A percentile compares a stretch with the other conserved stretches of the same genome.
These are phyloP conservation scores for Sesamia nonagrioides DNA, from an alignment of 1,140 invertebrate species.

Conservation along the genomic window DNA sequence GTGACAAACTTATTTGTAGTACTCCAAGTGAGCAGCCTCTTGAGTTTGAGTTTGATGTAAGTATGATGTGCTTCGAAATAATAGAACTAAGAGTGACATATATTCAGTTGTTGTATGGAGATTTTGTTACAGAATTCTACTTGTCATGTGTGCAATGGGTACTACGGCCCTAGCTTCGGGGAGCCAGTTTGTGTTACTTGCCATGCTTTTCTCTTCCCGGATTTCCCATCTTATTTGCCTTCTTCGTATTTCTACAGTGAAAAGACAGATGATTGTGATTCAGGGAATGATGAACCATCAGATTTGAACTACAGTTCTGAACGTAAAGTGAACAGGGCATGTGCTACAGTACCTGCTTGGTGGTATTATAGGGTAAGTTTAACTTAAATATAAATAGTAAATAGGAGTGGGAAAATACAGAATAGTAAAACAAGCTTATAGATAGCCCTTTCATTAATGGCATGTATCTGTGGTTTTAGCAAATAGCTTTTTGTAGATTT, in stretches of 20 bases:
- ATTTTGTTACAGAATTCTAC: constrained; percentile 88
- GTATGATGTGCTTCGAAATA: constrained; percentile 44
- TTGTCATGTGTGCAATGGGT: constrained; percentile 96
- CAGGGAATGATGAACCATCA: constrained; percentile 97
- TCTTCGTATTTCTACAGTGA: constrained; percentile 89
- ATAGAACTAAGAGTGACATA: background rate
- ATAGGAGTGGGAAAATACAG: no score
- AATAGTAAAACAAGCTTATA: no score
- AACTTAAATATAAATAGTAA: no score
- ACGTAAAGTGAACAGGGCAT: constrained; percentile 70
- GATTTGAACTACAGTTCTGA: constrained; percentile 89
- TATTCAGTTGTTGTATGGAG: background rate
- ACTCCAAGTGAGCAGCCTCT: constrained; percentile 68
- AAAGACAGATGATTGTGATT: constrained; percentile 97
- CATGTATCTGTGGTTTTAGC: no score
- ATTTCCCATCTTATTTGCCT: constrained; percentile 90
- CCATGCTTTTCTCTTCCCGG: constrained; percentile 96
- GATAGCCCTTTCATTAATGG: no score
- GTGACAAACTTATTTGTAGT: constrained; percentile 71
- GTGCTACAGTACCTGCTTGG: constrained; percentile 70
- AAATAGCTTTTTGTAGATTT: no score
- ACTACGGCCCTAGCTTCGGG: constrained; percentile 96
- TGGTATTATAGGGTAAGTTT: constrained; percentile 78
- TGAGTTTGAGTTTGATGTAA: constrained; percentile 81
- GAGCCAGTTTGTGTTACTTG: constrained; percentile 97